phyloP scores from a whole-genome alignment of 2,888 invertebrate species.

The Agriopis leucophaearia region DNA sequence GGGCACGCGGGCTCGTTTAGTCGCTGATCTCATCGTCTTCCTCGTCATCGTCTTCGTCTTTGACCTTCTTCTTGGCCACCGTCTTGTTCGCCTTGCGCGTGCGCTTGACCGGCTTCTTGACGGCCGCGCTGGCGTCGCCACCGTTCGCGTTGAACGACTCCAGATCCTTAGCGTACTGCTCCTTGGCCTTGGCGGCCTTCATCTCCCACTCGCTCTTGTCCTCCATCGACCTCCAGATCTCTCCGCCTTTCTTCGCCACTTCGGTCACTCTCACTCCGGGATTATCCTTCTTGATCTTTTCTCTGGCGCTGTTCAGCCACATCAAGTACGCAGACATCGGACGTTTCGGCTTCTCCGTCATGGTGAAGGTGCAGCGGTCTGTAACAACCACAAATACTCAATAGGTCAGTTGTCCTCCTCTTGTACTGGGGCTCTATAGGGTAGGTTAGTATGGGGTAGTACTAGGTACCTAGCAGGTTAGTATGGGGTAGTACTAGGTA shows the following conservation, averaged over 20 bases:
- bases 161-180: conserved; percentile 93
- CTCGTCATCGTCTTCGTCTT: conserved; percentile 79
- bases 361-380: conserved; percentile 61
- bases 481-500: too few species aligned
- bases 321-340: conserved; percentile 95
- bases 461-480: too few species aligned
- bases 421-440: too few species aligned
- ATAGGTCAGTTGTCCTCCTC: not conserved
- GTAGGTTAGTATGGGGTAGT: too few species aligned
- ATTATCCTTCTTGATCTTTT: conserved; percentile 92
- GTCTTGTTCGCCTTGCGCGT: conserved; percentile 65
- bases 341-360: conserved; percentile 93
- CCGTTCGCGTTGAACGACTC: conserved; percentile 92
- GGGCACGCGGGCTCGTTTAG: conserved; percentile 2
- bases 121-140: conserved; percentile 65
- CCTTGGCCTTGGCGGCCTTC: conserved; percentile 92
- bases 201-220: conserved; percentile 96
- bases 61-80: conserved; percentile 65
- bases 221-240: conserved; percentile 94
- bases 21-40: conserved; percentile 81
- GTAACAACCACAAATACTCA: conserved; percentile 17
- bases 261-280: conserved; percentile 95
- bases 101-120: conserved; percentile 78
- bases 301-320: conserved; percentile 94
- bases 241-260: conserved; percentile 96